Evolutionary conservation across 2,113 vertebrate genomes (phyloP), one percentile per base, ranked within the genome.

Genomic region (Limnothrissa miodon): DNA sequence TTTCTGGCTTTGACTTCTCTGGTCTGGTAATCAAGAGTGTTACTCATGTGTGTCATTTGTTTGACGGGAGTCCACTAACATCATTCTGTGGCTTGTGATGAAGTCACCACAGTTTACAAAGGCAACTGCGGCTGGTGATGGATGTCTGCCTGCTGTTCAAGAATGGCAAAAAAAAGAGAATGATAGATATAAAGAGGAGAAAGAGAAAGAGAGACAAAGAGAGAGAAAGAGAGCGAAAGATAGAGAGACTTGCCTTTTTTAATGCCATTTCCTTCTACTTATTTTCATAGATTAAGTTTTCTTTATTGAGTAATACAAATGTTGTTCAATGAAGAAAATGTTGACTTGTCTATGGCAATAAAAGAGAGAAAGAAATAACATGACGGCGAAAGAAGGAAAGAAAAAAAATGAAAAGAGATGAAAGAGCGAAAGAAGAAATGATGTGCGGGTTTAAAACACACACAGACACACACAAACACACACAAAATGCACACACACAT

Each of bases 381-480:
- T 8, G 29, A 70, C 29, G 62, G n/a, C 29, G 15, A 13, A 36
- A 33, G 33, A 74, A 74, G 29, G 4, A 13, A 39, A 25, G n/a
- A 44, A 2, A n/a, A 25, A 8, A 8, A 0, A 56, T 42, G 42
- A 42, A 42, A 42, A 42, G 42, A 6, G 42, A 42, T 42, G 42
- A 42, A 42, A 42, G 21, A 44, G 53, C 10, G 53, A 56, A 21
- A 8, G 46, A 81, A 39, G 80, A 19, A 82, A 33, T 74, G 66
- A 33, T 4, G 66, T 74, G 66, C 44, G 45, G 33, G n/a, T 45
- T 2, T 79, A 59, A 78, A 10, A 79, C 74, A 83, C 82, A 59
- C 74, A 39, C 36, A 36, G 10, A 74, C 66, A 74, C 66, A 74
- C 66, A 74, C 29, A 66, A n/a, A 33, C 8, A 66, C 59, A 66